A percentile compares a stretch with the other conserved stretches of the same genome.
These are phyloP conservation scores for Drosophila sp. DNA, from an alignment of 1,140 invertebrate genomes.

Conservation along the genomic window DNA sequence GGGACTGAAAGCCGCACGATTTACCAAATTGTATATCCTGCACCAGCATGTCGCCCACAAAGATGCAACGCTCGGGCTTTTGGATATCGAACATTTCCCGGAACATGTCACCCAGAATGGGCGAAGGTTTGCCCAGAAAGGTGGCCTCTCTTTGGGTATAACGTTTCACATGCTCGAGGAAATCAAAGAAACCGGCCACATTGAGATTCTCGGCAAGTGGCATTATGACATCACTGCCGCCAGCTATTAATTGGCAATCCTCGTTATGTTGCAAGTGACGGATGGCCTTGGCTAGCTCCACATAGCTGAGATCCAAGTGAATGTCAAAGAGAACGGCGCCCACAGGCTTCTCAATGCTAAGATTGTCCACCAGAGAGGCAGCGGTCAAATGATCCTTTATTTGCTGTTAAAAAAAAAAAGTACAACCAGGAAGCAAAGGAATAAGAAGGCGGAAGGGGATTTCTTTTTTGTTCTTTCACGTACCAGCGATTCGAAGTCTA, in stretches of 20 bases:
- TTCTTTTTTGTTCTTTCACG: constrained; percentile 7
- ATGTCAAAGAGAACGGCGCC: constrained; percentile 73
- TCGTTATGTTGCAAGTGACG: constrained; percentile 62
- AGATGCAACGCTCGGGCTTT: constrained; percentile 84
- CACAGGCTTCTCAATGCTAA: constrained; percentile 61
- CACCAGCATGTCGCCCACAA: constrained; percentile 86
- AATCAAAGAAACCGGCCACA: constrained; percentile 81
- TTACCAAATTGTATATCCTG: constrained; percentile 85
- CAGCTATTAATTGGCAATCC: constrained; percentile 63
- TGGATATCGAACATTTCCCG: constrained; percentile 83
- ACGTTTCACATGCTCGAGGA: constrained; percentile 83
- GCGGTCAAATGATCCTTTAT: constrained; percentile 70
- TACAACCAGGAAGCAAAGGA: neutral
- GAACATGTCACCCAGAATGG: constrained; percentile 83
- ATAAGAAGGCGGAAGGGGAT: neutral
- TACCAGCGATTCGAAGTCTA: constrained; percentile 73
- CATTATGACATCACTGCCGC: constrained; percentile 69
- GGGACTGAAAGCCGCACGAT: constrained; percentile 84
- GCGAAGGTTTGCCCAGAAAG: constrained; percentile 84
- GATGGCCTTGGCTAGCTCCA: constrained; percentile 68
- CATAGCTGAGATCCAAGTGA: constrained; percentile 70
- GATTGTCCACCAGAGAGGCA: constrained; percentile 49
- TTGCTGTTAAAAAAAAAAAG: constrained; percentile 40
- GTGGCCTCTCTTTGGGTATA: constrained; percentile 83
- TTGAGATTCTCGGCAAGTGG: constrained; percentile 63